These are phyloP conservation scores for Brachyhypopomus gauderio DNA, from an alignment of 2,113 vertebrate genomes.

Conservation along the genomic window DNA sequence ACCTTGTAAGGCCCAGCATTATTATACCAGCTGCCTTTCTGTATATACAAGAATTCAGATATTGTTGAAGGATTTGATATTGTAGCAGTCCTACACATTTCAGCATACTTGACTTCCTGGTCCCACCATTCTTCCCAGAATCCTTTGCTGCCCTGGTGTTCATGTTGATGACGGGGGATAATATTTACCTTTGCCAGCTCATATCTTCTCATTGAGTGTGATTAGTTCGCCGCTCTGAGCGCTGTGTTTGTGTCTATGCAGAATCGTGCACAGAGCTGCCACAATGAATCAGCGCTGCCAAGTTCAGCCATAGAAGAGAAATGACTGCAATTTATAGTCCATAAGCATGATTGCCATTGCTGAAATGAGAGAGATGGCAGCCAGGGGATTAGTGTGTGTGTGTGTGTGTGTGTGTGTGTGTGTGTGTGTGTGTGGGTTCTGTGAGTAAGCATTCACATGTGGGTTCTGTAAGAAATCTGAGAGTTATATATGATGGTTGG, in stretches of 20 bases:
- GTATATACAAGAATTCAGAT: neutral
- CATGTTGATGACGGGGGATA: conserved; percentile 6
- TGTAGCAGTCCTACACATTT: neutral
- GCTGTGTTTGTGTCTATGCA: neutral
- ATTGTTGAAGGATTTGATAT: neutral
- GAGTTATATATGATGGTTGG: neutral
- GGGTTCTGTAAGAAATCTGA: neutral
- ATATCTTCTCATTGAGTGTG: conserved; percentile 1
- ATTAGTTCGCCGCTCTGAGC: neutral
- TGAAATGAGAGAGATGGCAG: conserved; percentile 20
- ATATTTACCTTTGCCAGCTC: conserved; percentile 26
- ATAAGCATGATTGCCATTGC: conserved; percentile 14
- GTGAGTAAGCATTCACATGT: too few relatives aligned
- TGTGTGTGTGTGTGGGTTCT: neutral
- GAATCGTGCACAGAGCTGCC: conserved; percentile 15
- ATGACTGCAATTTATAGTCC: conserved; percentile 7
- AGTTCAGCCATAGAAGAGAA: neutral
- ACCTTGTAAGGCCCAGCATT: neutral
- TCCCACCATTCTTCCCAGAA: too few relatives aligned
- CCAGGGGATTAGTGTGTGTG: conserved; percentile 10
- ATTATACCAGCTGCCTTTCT: neutral
- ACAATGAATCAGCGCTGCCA: conserved; percentile 13
- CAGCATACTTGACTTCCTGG: neutral
- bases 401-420: conserved; percentile 11
- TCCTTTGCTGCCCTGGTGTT: neutral